Evolutionary conservation across 2,113 vertebrate genomes (phyloP), one percentile per base, ranked within the genome.

Genomic region (Chaetorhynchus papuensis): DNA sequence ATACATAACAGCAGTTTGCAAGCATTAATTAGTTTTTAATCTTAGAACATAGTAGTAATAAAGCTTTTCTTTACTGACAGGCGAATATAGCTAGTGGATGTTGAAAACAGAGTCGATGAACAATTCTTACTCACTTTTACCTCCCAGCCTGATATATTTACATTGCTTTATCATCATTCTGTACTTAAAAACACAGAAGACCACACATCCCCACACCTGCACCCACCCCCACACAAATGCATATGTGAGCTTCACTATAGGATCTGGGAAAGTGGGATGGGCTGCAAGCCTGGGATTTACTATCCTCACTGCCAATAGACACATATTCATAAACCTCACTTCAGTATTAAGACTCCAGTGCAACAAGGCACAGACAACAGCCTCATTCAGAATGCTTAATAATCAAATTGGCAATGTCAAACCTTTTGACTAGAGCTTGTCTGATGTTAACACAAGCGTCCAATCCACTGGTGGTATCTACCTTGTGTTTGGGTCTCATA

Each of bases 201-300:
- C 15, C 39, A 59, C 19, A 64, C 11, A 10, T 9, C 2, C 44
- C 24, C 47, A 54, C 24, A 31, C 28, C 21, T 35, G 23, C 13
- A 10, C 5, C 20, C 18, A 45, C 1, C 9, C 31, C 50, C 31
- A 66, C 23, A 22, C 35, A 75, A 53, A 65, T 1, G 2, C 37
- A 65, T 15, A 13, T 1, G 8, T 3, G 6, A 72, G 26, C 68
- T 64, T 68, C 23, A 24, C 12, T 26, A 49, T 0, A 47, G 2
- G 3, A 23, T 68, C 39, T 35, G 16, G 33, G 17, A 35, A 54
- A 91, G 35, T 2, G 0, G 11, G 33, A 80, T 16, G 44, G 13
- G 54, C 59, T 68, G 57, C 24, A 78, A 74, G 79, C 47, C 50
- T 60, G 13, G 14, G 13, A 76, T 47, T 74, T 74, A 70, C 42